Base-by-base conservation (phyloP, 2,888 invertebrate species). In the Stictocephala bisonia region DNA sequence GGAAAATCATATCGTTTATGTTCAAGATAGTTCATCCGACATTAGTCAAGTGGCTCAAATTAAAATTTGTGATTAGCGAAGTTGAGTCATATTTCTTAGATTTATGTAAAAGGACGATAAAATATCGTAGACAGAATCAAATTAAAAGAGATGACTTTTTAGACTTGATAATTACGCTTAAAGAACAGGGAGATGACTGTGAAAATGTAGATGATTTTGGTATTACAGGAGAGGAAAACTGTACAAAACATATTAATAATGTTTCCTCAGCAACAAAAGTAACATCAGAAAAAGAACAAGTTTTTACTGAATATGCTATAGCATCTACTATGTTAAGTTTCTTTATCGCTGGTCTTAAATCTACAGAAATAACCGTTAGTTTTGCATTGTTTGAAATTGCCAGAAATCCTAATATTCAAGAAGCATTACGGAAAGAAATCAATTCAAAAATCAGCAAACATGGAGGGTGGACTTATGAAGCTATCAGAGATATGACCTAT, bases 381-480 rank as follows among this genome's bases (percentile, higher is more conserved):
- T 64, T 64, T 44, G 64, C 64, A 20, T 9, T 64, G 26, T 64
- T 40, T 15, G 64, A 64, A 18, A 44, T 64, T 3, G 64, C 64
- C 9, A 44, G n/a, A 26, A 64, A 40, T 15, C 64, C 20, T 9
- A 26, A 44, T 35, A 64, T 64, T 20, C 41, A 64, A 20, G 44
- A 24, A 6, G 27, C 13, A 11, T 15, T 64, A 13, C 64, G 26
- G 6, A 15, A n/a, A 3, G 64, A 64, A 44, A 41, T 64, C n/a
- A 44, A 64, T 22, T 40, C 20, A 13, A 7, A 15, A 3, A 1
- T 44, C 13, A 40, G 22, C 15, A 64, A 64, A 11, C 44, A 64
- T 22, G 27, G 24, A 22, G n/a, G 13, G 4, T 40, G 40, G 41
- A 20, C 64, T 1, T 64, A 35, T 13, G 64, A 64, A 64, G 26